Percentiles rank a stretch among this genome's conserved stretches.
These are phyloP conservation scores for Platyscelio sp. DNA, from an alignment of 2,888 invertebrate species.

Conservation along the genomic window DNA sequence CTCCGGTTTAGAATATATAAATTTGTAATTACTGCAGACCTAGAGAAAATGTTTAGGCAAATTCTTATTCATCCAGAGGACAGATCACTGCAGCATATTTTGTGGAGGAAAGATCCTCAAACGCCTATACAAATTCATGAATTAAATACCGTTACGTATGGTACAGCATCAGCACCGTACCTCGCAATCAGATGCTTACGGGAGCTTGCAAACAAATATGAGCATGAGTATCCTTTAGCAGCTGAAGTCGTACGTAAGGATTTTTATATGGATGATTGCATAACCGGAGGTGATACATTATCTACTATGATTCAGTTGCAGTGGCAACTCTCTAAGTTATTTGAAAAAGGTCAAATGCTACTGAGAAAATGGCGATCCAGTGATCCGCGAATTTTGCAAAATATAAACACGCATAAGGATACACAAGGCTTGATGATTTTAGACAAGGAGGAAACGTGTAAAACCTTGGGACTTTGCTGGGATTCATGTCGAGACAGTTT, in stretches of 20 bases:
- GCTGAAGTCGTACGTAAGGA: neutral
- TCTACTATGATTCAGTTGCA: neutral
- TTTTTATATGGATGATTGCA: slow-evolving; percentile 1
- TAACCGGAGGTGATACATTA: neutral
- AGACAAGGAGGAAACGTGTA: neutral
- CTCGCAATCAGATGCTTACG: neutral
- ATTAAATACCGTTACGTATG: slow-evolving; percentile 8
- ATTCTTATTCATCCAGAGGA: neutral
- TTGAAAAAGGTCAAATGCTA: neutral
- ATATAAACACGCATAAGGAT: neutral
- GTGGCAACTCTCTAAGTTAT: neutral
- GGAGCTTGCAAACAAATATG: neutral
- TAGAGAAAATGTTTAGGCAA: slow-evolving; percentile 10
- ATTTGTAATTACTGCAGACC: neutral
- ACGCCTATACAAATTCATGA: neutral
- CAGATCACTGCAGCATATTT: neutral
- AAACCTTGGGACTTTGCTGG: slow-evolving; percentile 4
- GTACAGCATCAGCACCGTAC: neutral
- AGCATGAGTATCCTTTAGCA: neutral
- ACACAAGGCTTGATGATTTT: neutral
- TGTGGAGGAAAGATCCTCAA: neutral
- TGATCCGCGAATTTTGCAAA: neutral
- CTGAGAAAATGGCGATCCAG: neutral
- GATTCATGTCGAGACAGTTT: neutral
- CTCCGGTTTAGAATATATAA: neutral